phyloP scores from a whole-genome alignment of 2,113 vertebrate species.

The Caranx melampygus region DNA sequence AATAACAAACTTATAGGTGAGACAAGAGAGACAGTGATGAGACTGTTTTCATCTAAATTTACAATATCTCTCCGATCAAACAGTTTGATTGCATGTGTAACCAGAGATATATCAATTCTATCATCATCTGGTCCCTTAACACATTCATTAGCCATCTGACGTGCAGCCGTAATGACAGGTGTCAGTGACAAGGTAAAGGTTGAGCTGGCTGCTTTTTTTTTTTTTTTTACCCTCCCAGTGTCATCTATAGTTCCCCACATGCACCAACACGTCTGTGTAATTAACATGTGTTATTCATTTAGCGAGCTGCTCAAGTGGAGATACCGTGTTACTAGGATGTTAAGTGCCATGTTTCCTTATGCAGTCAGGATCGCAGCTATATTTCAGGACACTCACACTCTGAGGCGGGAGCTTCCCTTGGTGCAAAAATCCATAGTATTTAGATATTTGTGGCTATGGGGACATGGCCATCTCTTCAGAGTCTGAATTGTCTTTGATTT shows the following conservation, averaged over 20 bases:
- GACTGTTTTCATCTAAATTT: not conserved
- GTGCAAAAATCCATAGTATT: not conserved
- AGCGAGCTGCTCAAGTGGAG: constrained; percentile 42
- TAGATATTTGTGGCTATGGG: not conserved
- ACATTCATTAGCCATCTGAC: constrained; percentile 29
- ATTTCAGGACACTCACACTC: constrained; percentile 11
- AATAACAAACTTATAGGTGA: not conserved
- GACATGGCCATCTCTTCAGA: not conserved
- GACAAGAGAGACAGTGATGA: not conserved
- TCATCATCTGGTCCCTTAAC: constrained; percentile 18
- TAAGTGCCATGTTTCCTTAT: constrained; percentile 56
- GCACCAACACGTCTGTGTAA: constrained; percentile 40
- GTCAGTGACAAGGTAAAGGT: constrained; percentile 40
- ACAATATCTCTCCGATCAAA: not conserved
- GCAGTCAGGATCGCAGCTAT: constrained; percentile 24
- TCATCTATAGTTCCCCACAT: constrained; percentile 25
- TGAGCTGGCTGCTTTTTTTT: not conserved
- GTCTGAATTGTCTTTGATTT: not conserved
- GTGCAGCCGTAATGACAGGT: constrained; percentile 20
- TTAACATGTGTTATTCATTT: constrained; percentile 62
- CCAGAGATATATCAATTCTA: not conserved
- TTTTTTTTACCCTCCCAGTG: not conserved
- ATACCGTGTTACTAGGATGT: constrained; percentile 59
- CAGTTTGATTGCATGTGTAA: not conserved
- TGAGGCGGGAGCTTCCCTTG: not conserved